Evolutionary conservation across 2,888 invertebrate species (phyloP).

Genomic region (Malthinus flaveolus): DNA sequence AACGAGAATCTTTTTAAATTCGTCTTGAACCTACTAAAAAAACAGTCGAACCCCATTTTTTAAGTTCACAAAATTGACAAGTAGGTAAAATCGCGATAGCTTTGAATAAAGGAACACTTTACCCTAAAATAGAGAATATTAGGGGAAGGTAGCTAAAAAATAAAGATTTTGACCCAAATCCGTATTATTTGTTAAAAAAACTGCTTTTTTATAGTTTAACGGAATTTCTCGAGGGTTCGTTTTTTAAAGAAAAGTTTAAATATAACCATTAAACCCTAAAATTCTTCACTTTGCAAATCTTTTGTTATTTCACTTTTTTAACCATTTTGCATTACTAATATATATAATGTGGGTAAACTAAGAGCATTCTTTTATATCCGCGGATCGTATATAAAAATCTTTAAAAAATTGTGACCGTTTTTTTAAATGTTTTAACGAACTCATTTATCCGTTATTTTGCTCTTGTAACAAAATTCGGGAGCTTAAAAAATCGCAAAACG

Average conservation of each 20-base stretch:
- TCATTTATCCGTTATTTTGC: too few species aligned
- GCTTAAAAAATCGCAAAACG: not conserved
- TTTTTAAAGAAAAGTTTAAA: slow-evolving; percentile 38
- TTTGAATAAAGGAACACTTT: slow-evolving; percentile 47
- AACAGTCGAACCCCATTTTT: slow-evolving; percentile 42
- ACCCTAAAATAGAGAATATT: slow-evolving; percentile 45
- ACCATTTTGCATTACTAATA: slow-evolving; percentile 18
- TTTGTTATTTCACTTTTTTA: slow-evolving; percentile 26
- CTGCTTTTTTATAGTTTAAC: slow-evolving; percentile 43
- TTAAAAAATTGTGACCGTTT: too few species aligned
- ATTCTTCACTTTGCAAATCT: slow-evolving; percentile 30
- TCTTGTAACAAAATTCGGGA: too few species aligned
- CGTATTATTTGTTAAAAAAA: slow-evolving; percentile 42
- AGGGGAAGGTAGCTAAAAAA: slow-evolving; percentile 41
- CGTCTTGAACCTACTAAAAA: slow-evolving; percentile 41
- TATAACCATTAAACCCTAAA: slow-evolving; percentile 40
- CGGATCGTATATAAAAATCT: too few species aligned
- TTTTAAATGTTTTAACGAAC: too few species aligned
- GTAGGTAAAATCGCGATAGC: slow-evolving; percentile 47
- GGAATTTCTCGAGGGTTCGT: slow-evolving; percentile 48
- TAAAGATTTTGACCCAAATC: slow-evolving; percentile 43
- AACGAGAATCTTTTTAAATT: slow-evolving; percentile 41
- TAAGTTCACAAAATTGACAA: slow-evolving; percentile 40
- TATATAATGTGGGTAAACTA: too few species aligned
- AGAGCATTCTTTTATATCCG: too few species aligned